Evolutionary conservation across 2,888 invertebrate species (phyloP).

Genomic region (Isoperla grammatica): DNA sequence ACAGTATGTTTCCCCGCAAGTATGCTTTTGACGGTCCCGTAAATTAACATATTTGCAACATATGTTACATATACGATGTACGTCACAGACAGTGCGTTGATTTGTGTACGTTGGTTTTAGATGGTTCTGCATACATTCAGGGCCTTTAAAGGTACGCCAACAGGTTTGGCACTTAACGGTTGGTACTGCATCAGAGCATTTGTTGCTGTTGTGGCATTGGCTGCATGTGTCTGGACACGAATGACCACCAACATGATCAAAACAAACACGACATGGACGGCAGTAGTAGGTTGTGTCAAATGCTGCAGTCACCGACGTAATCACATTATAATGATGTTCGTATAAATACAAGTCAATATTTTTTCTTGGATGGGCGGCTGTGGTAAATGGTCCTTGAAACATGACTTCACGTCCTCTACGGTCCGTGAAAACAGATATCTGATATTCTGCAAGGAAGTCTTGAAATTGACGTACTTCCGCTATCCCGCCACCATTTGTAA

Average conservation of each 20-base stretch:
- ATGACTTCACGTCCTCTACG: no score
- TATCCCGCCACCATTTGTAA: conserved; percentile 4
- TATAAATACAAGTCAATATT: neutral
- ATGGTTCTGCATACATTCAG: no score
- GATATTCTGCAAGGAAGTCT: neutral
- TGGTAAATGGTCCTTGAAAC: no score
- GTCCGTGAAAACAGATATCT: conserved; percentile 1
- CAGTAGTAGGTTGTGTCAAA: conserved; percentile 7
- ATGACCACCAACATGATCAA: neutral
- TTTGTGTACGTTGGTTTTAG: neutral
- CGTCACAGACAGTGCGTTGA: no score
- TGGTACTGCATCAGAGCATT: neutral
- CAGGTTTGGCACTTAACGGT: neutral
- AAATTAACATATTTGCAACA: no score
- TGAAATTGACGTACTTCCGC: conserved; percentile 4
- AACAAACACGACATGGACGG: neutral
- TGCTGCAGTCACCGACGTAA: conserved; percentile 1
- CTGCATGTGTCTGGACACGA: neutral
- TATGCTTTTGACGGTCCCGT: neutral
- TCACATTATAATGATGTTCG: conserved; percentile 1
- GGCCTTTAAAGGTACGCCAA: neutral
- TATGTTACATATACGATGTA: no score
- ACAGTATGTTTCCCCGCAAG: conserved; percentile 5
- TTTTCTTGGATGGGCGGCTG: neutral
- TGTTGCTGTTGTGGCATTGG: neutral